phyloP scores from a whole-genome alignment of 2,113 vertebrate species.

The Neolamprologus caudopunctatus region DNA sequence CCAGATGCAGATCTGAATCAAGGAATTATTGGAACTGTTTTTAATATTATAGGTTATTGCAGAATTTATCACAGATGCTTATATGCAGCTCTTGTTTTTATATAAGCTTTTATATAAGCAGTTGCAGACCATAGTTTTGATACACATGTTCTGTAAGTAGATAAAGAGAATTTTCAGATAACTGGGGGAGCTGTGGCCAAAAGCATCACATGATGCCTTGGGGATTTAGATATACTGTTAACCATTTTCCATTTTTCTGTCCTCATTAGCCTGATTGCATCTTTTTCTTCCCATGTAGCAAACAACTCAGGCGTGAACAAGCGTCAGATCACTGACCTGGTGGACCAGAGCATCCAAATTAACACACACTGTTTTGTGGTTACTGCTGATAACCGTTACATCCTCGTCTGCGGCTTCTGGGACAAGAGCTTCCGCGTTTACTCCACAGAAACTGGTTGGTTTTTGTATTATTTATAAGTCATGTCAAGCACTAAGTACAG shows the following conservation, averaged over 20 bases:
- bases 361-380: conserved; percentile 98
- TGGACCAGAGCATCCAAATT: conserved; percentile 99
- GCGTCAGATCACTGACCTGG: conserved; percentile 97
- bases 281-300: conserved; percentile 60
- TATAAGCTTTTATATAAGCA: not conserved
- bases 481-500: not conserved
- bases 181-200: not conserved
- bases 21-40: not conserved
- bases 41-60: not conserved
- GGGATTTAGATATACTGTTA: not conserved
- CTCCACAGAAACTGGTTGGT: conserved; percentile 91
- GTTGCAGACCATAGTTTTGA: not conserved
- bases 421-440: conserved; percentile 99
- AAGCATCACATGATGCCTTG: not conserved
- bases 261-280: not conserved
- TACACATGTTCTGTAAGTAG: not conserved
- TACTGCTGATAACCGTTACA: conserved; percentile 97
- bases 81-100: not conserved
- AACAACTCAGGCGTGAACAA: conserved; percentile 97
- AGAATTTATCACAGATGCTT: not conserved
- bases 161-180: not conserved
- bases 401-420: conserved; percentile 98
- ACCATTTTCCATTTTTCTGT: not conserved
- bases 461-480: not conserved
- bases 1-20: not conserved